Conservation (phyloP, 2,888 invertebrate genomes). For the Lycophotia porphyrea region DNA sequence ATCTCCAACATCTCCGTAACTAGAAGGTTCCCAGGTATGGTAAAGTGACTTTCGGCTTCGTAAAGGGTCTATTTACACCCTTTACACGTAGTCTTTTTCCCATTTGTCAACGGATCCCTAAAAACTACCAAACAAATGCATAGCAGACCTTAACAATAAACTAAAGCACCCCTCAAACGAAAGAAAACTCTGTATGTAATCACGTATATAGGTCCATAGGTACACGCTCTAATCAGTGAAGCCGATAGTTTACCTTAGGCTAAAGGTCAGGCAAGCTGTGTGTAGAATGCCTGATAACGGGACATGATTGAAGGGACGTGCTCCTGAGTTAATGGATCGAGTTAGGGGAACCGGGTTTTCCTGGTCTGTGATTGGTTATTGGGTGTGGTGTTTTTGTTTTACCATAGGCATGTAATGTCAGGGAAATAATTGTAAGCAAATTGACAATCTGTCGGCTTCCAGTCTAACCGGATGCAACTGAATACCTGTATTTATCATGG, state of each 20-base stretch:
- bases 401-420: not conserved
- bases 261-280: slow-evolving; percentile 40
- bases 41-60: too few species aligned
- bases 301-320: slow-evolving; percentile 55
- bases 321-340: slow-evolving; percentile 46
- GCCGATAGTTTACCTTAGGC: slow-evolving; percentile 14
- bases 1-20: too few species aligned
- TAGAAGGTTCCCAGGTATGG: too few species aligned
- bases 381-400: not conserved
- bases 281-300: slow-evolving; percentile 41
- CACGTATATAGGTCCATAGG: slow-evolving; percentile 1
- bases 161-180: not conserved
- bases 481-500: too few species aligned
- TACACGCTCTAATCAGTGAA: slow-evolving; percentile 31
- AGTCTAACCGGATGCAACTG: too few species aligned
- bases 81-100: too few species aligned
- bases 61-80: too few species aligned
- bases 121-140: not conserved
- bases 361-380: slow-evolving; percentile 9
- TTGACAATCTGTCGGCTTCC: not conserved
- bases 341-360: not conserved
- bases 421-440: not conserved
- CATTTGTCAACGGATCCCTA: not conserved
- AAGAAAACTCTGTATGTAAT: not conserved
- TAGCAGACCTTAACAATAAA: not conserved